These are phyloP conservation scores for Phyllostomus hastatus DNA, from an alignment of 2,113 vertebrate species.

Conservation along the genomic window DNA sequence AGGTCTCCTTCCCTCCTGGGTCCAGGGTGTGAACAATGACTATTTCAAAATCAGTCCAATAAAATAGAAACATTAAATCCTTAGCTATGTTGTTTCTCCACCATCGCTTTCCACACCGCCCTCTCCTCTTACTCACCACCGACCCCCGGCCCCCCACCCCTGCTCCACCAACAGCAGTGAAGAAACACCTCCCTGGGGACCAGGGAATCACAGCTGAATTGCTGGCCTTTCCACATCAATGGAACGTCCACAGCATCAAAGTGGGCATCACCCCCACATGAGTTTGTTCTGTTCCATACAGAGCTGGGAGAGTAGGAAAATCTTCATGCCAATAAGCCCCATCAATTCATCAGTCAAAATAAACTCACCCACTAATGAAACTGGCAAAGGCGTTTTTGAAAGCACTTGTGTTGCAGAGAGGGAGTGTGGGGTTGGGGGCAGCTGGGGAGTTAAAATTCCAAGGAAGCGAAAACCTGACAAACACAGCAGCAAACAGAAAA, in stretches of 20 bases:
- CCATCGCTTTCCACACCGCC: constrained; percentile 41
- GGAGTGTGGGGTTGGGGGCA: neutral
- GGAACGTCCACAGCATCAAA: constrained; percentile 35
- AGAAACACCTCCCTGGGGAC: constrained; percentile 38
- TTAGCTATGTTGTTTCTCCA: constrained; percentile 44
- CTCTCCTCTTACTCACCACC: neutral
- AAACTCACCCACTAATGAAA: constrained; percentile 68
- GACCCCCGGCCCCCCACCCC: neutral
- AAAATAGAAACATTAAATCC: constrained; percentile 56
- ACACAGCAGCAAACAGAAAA: neutral
- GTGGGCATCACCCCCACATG: constrained; percentile 49
- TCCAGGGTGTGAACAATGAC: constrained; percentile 62
- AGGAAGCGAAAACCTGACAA: constrained; percentile 53
- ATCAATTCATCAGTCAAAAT: constrained; percentile 64
- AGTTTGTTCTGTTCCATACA: constrained; percentile 25
- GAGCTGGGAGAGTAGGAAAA: constrained; percentile 16
- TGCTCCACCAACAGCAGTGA: neutral
- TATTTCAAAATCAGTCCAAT: constrained; percentile 61
- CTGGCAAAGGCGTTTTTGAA: constrained; percentile 53
- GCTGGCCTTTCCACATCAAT: constrained; percentile 37
- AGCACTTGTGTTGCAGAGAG: constrained; percentile 54
- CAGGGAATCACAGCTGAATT: constrained; percentile 53
- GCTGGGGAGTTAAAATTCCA: constrained; percentile 9
- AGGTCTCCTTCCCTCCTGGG: constrained; percentile 61
- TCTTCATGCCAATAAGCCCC: constrained; percentile 55